A percentile compares a stretch with the other conserved stretches of the same genome.
Evolutionary conservation across 1,140 invertebrate genomes (phyloP).

Genomic region (Achroia grisella): DNA sequence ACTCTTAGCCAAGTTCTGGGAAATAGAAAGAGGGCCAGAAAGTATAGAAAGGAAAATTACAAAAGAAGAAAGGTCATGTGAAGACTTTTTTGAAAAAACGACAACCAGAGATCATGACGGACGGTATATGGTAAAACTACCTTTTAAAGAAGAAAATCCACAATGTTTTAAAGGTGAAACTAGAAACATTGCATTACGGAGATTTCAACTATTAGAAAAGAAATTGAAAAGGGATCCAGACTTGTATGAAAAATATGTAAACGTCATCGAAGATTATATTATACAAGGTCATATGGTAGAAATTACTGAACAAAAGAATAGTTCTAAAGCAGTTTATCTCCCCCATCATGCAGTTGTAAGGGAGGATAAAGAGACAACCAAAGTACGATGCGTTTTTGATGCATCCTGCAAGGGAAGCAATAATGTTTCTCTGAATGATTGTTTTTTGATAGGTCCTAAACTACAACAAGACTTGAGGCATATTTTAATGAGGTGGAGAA

Average conservation of each 20-base stretch:
- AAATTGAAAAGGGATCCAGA: slow-evolving; percentile 6
- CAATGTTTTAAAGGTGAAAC: slow-evolving; percentile 8
- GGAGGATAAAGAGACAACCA: slow-evolving; percentile 31
- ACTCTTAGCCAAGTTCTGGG: slow-evolving; percentile 9
- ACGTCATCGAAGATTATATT: slow-evolving; percentile 14
- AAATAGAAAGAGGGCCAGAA: slow-evolving; percentile 9
- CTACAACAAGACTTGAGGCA: slow-evolving; percentile 38
- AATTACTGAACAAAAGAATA: slow-evolving; percentile 6
- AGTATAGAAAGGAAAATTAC: slow-evolving; percentile 8
- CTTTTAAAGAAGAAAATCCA: slow-evolving; percentile 9
- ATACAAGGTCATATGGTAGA: slow-evolving; percentile 7
- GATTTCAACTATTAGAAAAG: slow-evolving; percentile 10
- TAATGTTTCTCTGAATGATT: slow-evolving; percentile 23
- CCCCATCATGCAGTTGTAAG: no score
- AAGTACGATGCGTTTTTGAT: slow-evolving; percentile 27
- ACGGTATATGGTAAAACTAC: slow-evolving; percentile 10
- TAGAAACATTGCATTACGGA: slow-evolving; percentile 4
- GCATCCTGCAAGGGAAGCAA: neutral
- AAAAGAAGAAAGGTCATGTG: slow-evolving; percentile 15
- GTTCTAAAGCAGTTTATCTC: slow-evolving; percentile 18
- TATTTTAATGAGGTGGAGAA: slow-evolving; percentile 39
- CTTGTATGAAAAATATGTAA: slow-evolving; percentile 9
- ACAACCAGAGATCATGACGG: slow-evolving; percentile 6
- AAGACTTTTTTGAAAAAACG: slow-evolving; percentile 6
- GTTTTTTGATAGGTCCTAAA: no score